Base-by-base conservation (phyloP, 1,140 invertebrate species). In the Dendroctonus valens region DNA sequence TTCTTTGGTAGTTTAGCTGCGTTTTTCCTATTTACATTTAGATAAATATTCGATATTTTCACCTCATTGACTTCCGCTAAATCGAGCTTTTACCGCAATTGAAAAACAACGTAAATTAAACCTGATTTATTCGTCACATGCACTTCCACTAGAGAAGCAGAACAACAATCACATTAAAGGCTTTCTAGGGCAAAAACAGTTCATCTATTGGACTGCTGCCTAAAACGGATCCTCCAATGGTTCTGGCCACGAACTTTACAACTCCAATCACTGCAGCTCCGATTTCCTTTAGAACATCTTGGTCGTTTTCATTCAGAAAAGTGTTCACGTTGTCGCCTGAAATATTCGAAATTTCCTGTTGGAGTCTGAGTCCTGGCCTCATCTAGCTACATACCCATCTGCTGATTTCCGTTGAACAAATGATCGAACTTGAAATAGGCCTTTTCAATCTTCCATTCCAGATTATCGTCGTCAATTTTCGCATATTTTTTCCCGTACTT, bases 261-360 rank as follows among this genome's bases (percentile, higher is more conserved):
- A 62, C 51, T n/a, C 62, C 61, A n/a, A 44, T 39, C 5, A 73
- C 41, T 12, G 55, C 59, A 6, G 60, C 63, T 3, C 78, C 77
- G 38, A 83, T 74, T 60, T 83, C 81, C 5, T 71, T 62, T 0
- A 80, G 72, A 5, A 83, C 75, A n/a, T 79, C 74, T 61, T 76
- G 69, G 79, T 82, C 83, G 68, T 83, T 83, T 40, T 82, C 78
- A 63, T 84, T 82, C 53, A 83, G 65, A 70, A 83, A 81, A 7
- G 42, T 71, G 38, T 80, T 76, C 76, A 83, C 75, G 9, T 78
- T 55, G 11, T 80, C 75, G 76, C 82, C 75, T 83, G 63, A 9
- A 57, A 77, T 15, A 14, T 46, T 41, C 6, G 41, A 72, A 57
- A 59, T n/a, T 49, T 15, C 37, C 14, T n/a, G 42, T 8, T 9